Evolutionary conservation across 2,113 vertebrate genomes (phyloP).

Genomic region (Carettochelys insculpta): DNA sequence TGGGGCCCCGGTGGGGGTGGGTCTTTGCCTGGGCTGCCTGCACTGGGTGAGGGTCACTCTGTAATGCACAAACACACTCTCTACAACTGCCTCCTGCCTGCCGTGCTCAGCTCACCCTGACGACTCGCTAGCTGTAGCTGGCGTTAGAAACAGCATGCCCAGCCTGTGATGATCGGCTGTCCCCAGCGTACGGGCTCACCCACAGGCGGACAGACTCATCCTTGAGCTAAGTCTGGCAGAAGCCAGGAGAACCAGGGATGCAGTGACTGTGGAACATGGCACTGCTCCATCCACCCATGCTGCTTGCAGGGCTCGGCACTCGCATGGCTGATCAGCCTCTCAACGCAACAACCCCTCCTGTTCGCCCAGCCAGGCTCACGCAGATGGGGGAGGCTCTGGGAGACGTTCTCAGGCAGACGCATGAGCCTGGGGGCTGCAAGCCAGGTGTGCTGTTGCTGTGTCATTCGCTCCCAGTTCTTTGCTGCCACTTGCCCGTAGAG

Average conservation of each 20-base stretch:
- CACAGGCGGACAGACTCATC: not conserved
- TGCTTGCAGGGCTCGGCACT: no score
- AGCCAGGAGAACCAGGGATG: not conserved
- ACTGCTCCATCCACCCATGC: not conserved
- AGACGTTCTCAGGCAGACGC: not conserved
- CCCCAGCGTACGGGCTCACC: not conserved
- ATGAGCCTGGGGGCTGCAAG: no score
- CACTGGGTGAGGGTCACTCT: not conserved
- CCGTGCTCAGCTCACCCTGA: not conserved
- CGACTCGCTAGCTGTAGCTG: no score
- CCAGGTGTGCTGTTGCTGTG: not conserved
- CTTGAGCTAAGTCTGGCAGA: not conserved
- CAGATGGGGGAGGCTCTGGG: not conserved
- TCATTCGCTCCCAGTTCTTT: not conserved
- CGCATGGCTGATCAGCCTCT: not conserved
- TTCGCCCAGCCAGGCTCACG: no score
- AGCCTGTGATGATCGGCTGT: not conserved
- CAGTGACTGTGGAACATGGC: no score
- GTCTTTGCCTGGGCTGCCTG: not conserved
- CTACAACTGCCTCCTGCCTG: not conserved
- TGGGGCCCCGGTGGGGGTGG: no score
- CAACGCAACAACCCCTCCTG: not conserved
- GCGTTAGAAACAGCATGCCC: not conserved
- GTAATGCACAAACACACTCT: not conserved
- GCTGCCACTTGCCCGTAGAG: accelerated